Evolutionary conservation across 2,113 vertebrate genomes (phyloP), one percentile per base, ranked within the genome.

Genomic region (Bubo blakistoni): DNA sequence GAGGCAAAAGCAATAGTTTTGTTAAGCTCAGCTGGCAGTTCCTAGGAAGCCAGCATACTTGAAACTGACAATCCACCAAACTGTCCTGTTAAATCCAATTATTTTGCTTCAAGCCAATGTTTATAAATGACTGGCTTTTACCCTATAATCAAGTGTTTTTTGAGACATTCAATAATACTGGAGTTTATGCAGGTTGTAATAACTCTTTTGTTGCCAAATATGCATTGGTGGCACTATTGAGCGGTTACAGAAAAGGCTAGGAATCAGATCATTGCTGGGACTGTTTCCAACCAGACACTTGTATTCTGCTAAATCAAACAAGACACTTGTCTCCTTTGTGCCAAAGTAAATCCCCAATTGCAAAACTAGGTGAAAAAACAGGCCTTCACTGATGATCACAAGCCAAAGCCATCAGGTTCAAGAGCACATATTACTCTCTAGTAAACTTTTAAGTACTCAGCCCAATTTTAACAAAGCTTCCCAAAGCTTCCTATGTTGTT

Each of bases 341-440:
- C 80, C 73, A 76, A 93, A 91, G 52, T 29, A 93, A 95, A 92
- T 40, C 46, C n/a, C 21, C 26, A 93, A 20, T 5, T 74, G 55
- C 61, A 88, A 72, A 92, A 47, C 52, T 32, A 67, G 76, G 69
- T 69, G 57, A 72, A 96, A 95, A 96, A 92, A n/a, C 40, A 87
- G 59, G 14, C 25, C 22, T 77, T 84, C 30, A 27, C 24, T 29
- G 32, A 87, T 24, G 12, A 81, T 61, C 44, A 67, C 47, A 57
- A 86, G 76, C 55, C 77, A 92, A 88, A 96, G 38, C 32, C 25
- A 52, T 32, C 29, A 88, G 38, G 55, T 90, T 86, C 86, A 86
- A 62, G 2, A 86, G 47, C 46, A 86, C 5, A 0, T 26, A 38
- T 51, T 84, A 55, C 30, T 71, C 34, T 79, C 36, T 15, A 59